Base-by-base conservation (phyloP, 2,888 invertebrate genomes). In the Sceliomorpha sp. region DNA sequence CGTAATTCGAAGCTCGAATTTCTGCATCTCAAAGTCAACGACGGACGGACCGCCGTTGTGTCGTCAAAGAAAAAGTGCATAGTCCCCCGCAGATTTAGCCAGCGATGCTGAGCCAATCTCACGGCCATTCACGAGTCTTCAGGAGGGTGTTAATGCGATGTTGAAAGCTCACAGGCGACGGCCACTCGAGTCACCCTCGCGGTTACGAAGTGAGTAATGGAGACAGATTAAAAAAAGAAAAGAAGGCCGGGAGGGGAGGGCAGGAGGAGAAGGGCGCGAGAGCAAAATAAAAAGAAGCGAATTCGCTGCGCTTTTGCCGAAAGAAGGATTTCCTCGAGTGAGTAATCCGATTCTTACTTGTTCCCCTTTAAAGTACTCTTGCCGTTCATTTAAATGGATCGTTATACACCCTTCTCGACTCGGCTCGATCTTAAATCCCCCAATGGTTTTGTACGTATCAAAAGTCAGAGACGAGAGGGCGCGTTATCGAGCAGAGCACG, bases 381-480 rank as follows among this genome's bases (percentile, higher is more conserved):
- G 58, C 58, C 62, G 50, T 69, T 69, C 62, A 63, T 69, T 69
- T 63, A 69, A 69, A 63, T 63, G 58, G 60, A 63, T 48, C 53
- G 56, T 69, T 58, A 40, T 58, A 53, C 55, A 68, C 62, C 68
- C 68, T 58, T 51, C 42, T 40, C 62, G 5, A 48, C 62, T 63
- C 53, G 37, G 58, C 62, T 47, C 20, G 45, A 32, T 51, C 62
- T 58, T 58, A 53, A 58, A 63, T 47, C 53, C 69, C 47, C 58
- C 69, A 69, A 63, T 58, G 24, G 62, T 39, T 37, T 42, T 26
- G 20, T 20, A 20, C 29, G 26, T 42, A 48, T 13, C 5, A 29
- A 1, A 48, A 56, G 56, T 62, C 55, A 68, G 56, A 62, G 56
- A 37, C 42, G 13, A 15, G 10, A 14, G 20, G n/a, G n/a, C n/a